Evolutionary conservation across 2,113 vertebrate genomes (phyloP), one percentile per base, ranked within the genome.

Genomic region (Athene noctua): DNA sequence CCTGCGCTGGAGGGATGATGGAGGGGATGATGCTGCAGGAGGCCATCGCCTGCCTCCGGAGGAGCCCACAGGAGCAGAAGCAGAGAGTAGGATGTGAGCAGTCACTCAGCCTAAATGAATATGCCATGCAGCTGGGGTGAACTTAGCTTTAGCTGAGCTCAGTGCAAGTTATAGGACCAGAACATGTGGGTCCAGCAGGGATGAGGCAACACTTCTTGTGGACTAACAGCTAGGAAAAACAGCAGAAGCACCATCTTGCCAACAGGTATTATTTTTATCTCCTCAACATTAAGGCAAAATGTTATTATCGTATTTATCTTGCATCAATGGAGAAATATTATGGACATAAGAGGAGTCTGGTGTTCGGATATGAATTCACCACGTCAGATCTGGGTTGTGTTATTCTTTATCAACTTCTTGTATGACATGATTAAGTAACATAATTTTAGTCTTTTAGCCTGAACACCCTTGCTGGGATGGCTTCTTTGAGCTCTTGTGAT

Each of bases 1-100:
- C n/a, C 23, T 4, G n/a, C 27, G 10, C 6, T 0, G 0, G 20
- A 19, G 38, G 38, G 30, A 42, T 2, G 7, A 44, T 4, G 20
- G 47, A 58, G 42, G 46, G 63, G 34, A 22, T 0, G 4, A 19
- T 10, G 83, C 67, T 77, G 32, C 62, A 47, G 40, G 20, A 34
- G 49, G 20, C 57, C 63, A 77, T 34, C 17, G 0, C 26, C 6
- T 0, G 2, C 25, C 49, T 65, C 62, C 2, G 5, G 38, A 62
- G 65, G 38, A 62, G 65, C 34, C 11, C 13, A 16, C 15, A 18
- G 84, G 18, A 65, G 44, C 44, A n/a, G 72, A 40, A 77, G n/a
- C 29, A 78, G 23, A 5, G 63, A 26, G 62, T 4, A 22, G 57
- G 47, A 15, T 0, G 21, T 1, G 34, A 57, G 72, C 40, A 54